A percentile compares a stretch with the other conserved stretches of the same genome.
phyloP scores from a whole-genome alignment of 1,140 invertebrate genomes.

The Thaumetopoea pityocampa region DNA sequence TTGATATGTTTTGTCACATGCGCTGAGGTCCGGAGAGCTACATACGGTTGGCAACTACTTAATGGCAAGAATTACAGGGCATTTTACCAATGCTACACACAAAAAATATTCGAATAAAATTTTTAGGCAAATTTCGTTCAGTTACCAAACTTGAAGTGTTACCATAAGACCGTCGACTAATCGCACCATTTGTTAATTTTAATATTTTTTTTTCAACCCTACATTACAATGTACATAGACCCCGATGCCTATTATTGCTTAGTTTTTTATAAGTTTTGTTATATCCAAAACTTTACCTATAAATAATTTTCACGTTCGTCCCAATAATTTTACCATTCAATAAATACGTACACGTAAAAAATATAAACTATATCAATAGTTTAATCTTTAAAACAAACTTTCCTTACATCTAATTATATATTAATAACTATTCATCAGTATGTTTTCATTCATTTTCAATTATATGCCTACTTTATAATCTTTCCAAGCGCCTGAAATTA shows the following conservation, averaged over 20 bases:
- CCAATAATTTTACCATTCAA: conserved; percentile 76
- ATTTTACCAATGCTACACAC: conserved; percentile 51
- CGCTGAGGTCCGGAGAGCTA: conserved; percentile 25
- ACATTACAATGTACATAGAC: conserved; percentile 73
- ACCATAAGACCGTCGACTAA: conserved; percentile 64
- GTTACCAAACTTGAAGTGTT: conserved; percentile 45
- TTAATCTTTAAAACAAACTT: conserved; percentile 76
- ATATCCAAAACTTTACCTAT: conserved; percentile 71
- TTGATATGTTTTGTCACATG: conserved; percentile 66
- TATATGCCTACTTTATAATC: conserved; percentile 75
- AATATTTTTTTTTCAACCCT: conserved; percentile 54
- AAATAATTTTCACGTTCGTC: conserved; percentile 73
- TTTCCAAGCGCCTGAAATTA: conserved; percentile 71
- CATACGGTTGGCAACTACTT: conserved; percentile 25
- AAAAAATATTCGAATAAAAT: conserved; percentile 62
- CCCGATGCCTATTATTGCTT: conserved; percentile 72
- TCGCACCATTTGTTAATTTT: conserved; percentile 72
- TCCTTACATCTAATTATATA: conserved; percentile 71
- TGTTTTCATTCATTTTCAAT: conserved; percentile 72
- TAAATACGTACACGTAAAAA: conserved; percentile 76
- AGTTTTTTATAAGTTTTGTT: conserved; percentile 73
- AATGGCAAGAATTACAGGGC: conserved; percentile 61
- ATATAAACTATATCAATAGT: conserved; percentile 76
- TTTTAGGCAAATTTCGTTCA: conserved; percentile 55
- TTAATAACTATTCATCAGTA: conserved; percentile 75